These are phyloP conservation scores for Myxocyprinus asiaticus DNA, from an alignment of 2,113 vertebrate species.

Conservation along the genomic window DNA sequence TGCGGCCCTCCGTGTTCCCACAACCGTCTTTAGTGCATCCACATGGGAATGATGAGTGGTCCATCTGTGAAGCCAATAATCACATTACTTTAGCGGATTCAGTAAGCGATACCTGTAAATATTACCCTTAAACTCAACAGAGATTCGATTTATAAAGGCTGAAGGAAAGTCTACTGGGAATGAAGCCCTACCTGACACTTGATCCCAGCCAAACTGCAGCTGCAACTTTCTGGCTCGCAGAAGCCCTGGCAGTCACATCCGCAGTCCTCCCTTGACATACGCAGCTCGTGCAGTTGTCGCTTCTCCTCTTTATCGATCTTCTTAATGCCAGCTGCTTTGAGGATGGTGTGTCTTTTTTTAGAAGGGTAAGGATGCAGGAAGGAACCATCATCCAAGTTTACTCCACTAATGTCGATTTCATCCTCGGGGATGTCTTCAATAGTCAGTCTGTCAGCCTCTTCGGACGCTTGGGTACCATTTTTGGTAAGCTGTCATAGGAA, in stretches of 20 bases:
- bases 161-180: not conserved
- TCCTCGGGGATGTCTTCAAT: slow-evolving; percentile 86
- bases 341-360: slow-evolving; percentile 83
- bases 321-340: slow-evolving; percentile 87
- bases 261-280: slow-evolving; percentile 90
- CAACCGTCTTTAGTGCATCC: slow-evolving; percentile 93
- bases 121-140: not conserved
- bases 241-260: slow-evolving; percentile 90
- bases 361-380: slow-evolving; percentile 89
- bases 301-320: slow-evolving; percentile 95
- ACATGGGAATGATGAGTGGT: slow-evolving; percentile 94
- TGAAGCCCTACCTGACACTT: slow-evolving; percentile 88
- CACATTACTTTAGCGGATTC: not conserved
- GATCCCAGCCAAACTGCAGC: slow-evolving; percentile 92
- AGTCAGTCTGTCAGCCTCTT: slow-evolving; percentile 84
- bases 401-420: slow-evolving; percentile 75
- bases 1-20: slow-evolving; percentile 87
- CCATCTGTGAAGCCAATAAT: slow-evolving; percentile 79
- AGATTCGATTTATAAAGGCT: not conserved
- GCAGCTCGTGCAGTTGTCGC: slow-evolving; percentile 85
- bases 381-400: slow-evolving; percentile 82
- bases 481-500: slow-evolving; percentile 79
- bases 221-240: slow-evolving; percentile 93
- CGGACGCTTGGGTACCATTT: slow-evolving; percentile 79
- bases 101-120: not conserved